Base-by-base conservation (phyloP, 2,888 invertebrate genomes). In the Dicycla oo region DNA sequence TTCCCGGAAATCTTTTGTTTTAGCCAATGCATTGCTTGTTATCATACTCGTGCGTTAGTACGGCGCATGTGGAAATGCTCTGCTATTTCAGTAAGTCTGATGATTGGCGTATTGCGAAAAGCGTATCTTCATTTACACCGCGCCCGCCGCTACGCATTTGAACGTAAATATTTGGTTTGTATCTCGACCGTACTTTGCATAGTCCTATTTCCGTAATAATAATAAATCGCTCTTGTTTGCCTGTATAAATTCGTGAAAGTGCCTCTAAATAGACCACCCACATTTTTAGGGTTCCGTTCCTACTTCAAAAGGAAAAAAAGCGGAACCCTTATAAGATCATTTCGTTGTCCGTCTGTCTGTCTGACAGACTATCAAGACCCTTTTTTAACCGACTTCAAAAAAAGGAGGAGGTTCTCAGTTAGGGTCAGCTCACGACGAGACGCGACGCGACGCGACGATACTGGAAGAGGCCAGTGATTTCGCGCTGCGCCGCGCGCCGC, bases 121-220 rank as follows among this genome's bases (percentile, higher is more conserved):
- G 34, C 6, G 4, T 69, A 80, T 70, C 60, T 81, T 74, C 53
- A 62, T 82, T 70, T 74, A 66, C 53, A 69, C 63, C 47, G 60
- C 77, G 57, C 69, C 60, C 51, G 65, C 79, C 73, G 74, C 67
- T 81, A 86, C 81, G 73, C 77, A 75, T 73, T 62, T 58, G 30
- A 77, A 79, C 67, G 78, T 83, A 87, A 88, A 88, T 84, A 85
- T 83, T 83, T 80, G 62, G 68, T 71, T 73, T 70, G 82, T 73
- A 79, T 80, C 80, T 80, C 68, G 61, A 53, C 61, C 71, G 77
- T 77, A 76, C 75, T 77, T 81, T 72, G 73, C 75, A 77, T 54
- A 74, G 56, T 69, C 58, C 73, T 82, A 84, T 83, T 83, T 80
- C 68, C 75, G 75, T 80, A 80, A 67, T 73, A 80, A 78, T 70